Conservation (phyloP, 2,888 invertebrate genomes). For the Clanis bilineata region DNA sequence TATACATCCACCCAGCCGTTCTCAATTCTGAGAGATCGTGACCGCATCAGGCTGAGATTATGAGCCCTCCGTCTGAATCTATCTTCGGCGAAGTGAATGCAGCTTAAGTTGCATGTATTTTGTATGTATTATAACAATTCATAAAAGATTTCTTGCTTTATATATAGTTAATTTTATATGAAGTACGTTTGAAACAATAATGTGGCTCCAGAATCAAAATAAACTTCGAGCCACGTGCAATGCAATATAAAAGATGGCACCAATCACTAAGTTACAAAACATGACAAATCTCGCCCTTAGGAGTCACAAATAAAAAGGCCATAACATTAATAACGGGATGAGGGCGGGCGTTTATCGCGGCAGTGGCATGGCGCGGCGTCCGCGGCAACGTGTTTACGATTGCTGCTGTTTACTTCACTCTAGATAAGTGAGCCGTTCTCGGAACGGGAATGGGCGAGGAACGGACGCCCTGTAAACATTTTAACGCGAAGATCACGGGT, state of each 20-base stretch:
- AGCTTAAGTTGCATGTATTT: no score
- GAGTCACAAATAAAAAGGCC: background rate
- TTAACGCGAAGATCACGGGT: background rate
- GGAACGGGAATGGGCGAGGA: background rate
- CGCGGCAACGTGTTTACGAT: conserved; percentile 27
- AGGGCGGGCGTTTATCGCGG: conserved; percentile 23
- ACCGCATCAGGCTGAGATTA: no score
- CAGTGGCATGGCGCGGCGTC: background rate
- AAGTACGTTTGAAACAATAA: no score
- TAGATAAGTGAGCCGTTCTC: conserved; percentile 21
- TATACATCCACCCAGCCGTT: no score
- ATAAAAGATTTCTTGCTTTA: no score
- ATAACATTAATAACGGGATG: conserved; percentile 25
- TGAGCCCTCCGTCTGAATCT: no score
- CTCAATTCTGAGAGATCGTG: no score
- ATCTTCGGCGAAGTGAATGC: no score
- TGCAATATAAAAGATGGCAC: background rate
- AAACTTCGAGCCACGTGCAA: no score
- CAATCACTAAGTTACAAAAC: background rate
- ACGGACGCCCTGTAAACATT: background rate
- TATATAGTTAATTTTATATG: no score
- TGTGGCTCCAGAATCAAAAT: no score
- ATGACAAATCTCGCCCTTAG: background rate
- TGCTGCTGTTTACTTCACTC: conserved; percentile 21
- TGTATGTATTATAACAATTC: no score